Evolutionary conservation across 2,888 invertebrate species (phyloP).

Genomic region (Caenorhabditis japonica): DNA sequence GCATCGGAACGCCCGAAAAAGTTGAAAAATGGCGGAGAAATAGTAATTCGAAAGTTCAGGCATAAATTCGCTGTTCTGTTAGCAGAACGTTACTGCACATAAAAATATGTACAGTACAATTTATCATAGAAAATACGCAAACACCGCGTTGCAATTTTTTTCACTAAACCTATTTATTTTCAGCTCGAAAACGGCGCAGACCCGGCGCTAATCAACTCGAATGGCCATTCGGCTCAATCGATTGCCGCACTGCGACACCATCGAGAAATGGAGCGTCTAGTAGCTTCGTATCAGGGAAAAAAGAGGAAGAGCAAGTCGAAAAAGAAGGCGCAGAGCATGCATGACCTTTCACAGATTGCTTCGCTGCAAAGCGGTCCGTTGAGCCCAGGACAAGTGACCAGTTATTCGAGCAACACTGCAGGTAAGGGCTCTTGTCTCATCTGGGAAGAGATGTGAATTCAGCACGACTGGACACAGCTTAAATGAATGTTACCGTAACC

Average conservation of each 20-base stretch:
- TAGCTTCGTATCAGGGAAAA: constrained; percentile 50
- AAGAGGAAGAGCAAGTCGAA: constrained; percentile 45
- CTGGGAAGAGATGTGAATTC: no score
- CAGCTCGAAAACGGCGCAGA: constrained; percentile 71
- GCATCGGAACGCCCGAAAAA: no score
- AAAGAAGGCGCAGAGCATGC: constrained; percentile 50
- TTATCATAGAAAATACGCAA: no score
- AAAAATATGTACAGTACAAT: no score
- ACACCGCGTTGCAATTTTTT: no score
- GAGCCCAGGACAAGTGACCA: constrained; percentile 48
- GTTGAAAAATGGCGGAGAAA: no score
- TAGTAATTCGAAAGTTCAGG: no score
- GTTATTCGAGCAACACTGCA: constrained; percentile 41
- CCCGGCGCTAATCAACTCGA: constrained; percentile 60
- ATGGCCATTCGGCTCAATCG: constrained; percentile 64
- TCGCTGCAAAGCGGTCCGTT: constrained; percentile 37
- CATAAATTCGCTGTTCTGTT: no score
- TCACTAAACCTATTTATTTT: neutral
- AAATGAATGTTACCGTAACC: no score
- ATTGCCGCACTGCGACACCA: constrained; percentile 64
- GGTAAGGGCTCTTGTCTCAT: no score
- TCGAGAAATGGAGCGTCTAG: constrained; percentile 56
- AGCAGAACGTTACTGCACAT: no score
- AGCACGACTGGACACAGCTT: neutral
- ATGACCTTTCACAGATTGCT: constrained; percentile 43